A percentile compares a stretch with the other conserved stretches of the same genome.
Evolutionary conservation across 2,888 invertebrate genomes (phyloP).

Genomic region (Antitype chi): DNA sequence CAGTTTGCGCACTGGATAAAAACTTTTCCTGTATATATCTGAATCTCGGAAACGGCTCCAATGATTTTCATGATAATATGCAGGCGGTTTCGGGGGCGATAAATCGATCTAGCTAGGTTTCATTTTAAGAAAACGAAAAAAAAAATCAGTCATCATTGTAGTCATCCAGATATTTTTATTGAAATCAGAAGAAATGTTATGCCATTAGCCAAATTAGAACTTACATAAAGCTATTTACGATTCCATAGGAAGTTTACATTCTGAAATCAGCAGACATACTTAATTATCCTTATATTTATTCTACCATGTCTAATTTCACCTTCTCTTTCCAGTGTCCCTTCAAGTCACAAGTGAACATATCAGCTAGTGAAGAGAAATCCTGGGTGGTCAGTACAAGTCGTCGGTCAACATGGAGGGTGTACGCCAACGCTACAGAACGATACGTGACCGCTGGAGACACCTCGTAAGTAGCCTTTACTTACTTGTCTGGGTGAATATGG

Average conservation of each 20-base stretch:
- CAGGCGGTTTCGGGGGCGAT: too few species aligned
- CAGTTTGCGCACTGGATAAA: too few species aligned
- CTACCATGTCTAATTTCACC: background rate
- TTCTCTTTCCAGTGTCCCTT: conserved; percentile 91
- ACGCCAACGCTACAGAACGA: conserved; percentile 84
- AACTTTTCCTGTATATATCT: too few species aligned
- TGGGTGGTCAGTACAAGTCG: conserved; percentile 89
- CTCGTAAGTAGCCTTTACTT: conserved; percentile 74
- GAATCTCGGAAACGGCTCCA: too few species aligned
- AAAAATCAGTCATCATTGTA: too few species aligned
- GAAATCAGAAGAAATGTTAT: background rate
- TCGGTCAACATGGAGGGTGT: conserved; percentile 90
- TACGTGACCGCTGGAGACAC: conserved; percentile 84
- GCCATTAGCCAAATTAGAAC: background rate
- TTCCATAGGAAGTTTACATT: too few species aligned
- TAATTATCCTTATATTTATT: background rate
- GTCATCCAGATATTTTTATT: too few species aligned
- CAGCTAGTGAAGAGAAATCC: conserved; percentile 76
- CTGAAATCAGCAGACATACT: background rate
- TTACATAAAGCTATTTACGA: background rate
- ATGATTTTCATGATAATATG: too few species aligned
- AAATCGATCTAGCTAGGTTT: too few species aligned
- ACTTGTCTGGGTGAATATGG: background rate
- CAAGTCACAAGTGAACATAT: conserved; percentile 85
- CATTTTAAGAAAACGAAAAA: too few species aligned